phyloP scores from a whole-genome alignment of 2,888 invertebrate genomes.

The Thymelicus lineola region DNA sequence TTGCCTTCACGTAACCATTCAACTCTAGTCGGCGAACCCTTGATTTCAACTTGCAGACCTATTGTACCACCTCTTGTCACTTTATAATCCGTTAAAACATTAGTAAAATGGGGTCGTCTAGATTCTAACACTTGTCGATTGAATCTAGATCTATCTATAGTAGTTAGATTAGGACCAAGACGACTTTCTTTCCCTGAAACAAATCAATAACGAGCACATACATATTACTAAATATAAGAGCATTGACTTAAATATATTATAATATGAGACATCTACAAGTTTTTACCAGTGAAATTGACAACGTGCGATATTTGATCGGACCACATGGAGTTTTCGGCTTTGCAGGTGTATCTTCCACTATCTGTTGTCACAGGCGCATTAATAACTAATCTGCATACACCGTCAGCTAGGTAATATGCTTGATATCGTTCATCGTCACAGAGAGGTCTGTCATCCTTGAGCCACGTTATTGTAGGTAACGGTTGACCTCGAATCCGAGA shows the following conservation, averaged over 20 bases:
- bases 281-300: constrained; percentile 88
- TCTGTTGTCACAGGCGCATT: constrained; percentile 88
- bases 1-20: constrained; percentile 90
- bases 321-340: constrained; percentile 89
- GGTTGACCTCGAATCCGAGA: constrained; percentile 92
- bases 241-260: not conserved
- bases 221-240: not conserved
- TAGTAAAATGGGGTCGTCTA: constrained; percentile 89
- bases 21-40: constrained; percentile 89
- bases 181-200: constrained; percentile 64
- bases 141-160: constrained; percentile 64
- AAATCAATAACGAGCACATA: constrained; percentile 19
- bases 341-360: constrained; percentile 90
- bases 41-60: constrained; percentile 92
- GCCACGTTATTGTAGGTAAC: constrained; percentile 90
- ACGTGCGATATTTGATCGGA: constrained; percentile 90
- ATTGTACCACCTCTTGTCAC: constrained; percentile 92
- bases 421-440: constrained; percentile 84
- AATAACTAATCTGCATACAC: constrained; percentile 89
- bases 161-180: constrained; percentile 63
- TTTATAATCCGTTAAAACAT: constrained; percentile 88
- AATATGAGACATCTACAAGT: not conserved
- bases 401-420: constrained; percentile 89
- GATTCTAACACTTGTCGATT: constrained; percentile 72
- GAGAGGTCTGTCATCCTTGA: constrained; percentile 88